phyloP scores from a whole-genome alignment of 2,888 invertebrate genomes.

The Onthophagus sagittarius region DNA sequence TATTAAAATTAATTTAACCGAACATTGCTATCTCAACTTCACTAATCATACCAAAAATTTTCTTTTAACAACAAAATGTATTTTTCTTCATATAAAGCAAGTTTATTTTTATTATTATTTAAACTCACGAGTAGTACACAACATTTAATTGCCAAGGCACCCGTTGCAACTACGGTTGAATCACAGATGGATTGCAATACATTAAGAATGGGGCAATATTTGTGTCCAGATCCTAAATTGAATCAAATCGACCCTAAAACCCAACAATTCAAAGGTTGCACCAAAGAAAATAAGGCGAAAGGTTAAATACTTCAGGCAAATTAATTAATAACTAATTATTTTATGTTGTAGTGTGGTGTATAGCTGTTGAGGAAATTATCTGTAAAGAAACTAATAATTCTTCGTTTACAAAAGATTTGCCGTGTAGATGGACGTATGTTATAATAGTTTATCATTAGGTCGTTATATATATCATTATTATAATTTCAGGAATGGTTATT shows the following conservation, averaged over 20 bases:
- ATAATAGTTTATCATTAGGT: neutral
- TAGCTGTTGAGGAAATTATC: constrained; percentile 76
- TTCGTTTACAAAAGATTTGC: constrained; percentile 75
- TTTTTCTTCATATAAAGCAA: neutral
- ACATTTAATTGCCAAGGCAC: neutral
- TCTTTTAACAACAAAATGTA: too few species aligned
- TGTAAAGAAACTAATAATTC: constrained; percentile 77
- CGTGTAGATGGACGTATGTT: constrained; percentile 93
- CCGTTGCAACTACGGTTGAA: neutral
- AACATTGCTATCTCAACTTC: too few species aligned
- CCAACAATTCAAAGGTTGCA: constrained; percentile 81
- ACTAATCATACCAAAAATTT: too few species aligned
- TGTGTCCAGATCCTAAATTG: constrained; percentile 74
- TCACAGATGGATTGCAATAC: constrained; percentile 62
- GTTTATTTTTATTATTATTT: neutral
- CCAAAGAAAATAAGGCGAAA: constrained; percentile 72
- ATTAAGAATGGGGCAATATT: constrained; percentile 73
- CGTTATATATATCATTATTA: neutral
- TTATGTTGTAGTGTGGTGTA: constrained; percentile 63
- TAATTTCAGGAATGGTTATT: constrained; percentile 82
- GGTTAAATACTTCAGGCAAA: constrained; percentile 50
- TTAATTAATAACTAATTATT: constrained; percentile 33
- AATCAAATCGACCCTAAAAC: constrained; percentile 83
- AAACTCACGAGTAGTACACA: neutral
- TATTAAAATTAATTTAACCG: too few species aligned